Conservation (phyloP, 2,888 invertebrate genomes). For the Leptinotarsa juncta region DNA sequence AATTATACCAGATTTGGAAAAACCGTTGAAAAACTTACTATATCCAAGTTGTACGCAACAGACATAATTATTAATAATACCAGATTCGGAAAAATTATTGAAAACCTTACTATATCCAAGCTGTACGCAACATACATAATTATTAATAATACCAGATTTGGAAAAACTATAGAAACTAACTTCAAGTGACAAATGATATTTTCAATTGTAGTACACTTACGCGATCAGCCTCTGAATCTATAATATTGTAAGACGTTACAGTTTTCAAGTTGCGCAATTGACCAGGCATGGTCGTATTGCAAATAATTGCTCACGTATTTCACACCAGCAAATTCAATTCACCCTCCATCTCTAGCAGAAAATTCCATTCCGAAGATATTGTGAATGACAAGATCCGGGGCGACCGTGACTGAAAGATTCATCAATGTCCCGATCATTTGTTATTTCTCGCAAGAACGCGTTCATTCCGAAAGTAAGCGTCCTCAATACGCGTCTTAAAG, state of each 20-base stretch:
- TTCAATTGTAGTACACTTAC: too few species aligned
- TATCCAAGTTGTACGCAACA: too few species aligned
- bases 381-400: background rate
- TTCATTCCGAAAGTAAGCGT: background rate
- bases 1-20: too few species aligned
- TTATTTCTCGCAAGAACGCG: conserved; percentile 1
- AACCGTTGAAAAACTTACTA: too few species aligned
- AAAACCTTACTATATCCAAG: too few species aligned
- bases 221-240: too few species aligned
- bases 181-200: background rate
- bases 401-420: background rate
- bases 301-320: background rate
- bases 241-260: too few species aligned
- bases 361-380: conserved; percentile 1
- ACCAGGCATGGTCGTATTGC: background rate
- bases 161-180: background rate
- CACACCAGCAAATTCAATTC: background rate
- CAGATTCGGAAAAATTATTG: too few species aligned
- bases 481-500: background rate
- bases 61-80: too few species aligned
- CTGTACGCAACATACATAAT: background rate
- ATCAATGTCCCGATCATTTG: conserved; percentile 1
- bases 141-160: background rate
- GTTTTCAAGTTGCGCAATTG: background rate
- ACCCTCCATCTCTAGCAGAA: background rate